Percentiles rank a stretch among this genome's conserved stretches.
Conservation (phyloP, 1,140 invertebrate species). For the Drosophila santomea region DNA sequence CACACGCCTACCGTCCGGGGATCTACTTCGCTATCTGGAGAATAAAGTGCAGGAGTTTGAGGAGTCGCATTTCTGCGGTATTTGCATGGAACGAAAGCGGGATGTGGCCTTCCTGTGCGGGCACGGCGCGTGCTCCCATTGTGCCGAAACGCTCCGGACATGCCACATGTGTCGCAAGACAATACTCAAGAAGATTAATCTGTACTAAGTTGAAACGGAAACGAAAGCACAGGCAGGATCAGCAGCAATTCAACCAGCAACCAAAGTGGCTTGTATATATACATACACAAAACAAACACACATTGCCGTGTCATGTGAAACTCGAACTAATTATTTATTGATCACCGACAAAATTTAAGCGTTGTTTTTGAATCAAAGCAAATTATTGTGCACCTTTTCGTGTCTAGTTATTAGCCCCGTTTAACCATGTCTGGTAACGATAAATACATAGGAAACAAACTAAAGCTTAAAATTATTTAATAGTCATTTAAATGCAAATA, state of each 20-base stretch:
- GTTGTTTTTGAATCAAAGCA: slow-evolving; percentile 42
- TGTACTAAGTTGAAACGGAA: slow-evolving; percentile 86
- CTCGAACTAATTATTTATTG: slow-evolving; percentile 72
- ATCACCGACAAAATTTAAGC: slow-evolving; percentile 51
- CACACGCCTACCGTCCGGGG: slow-evolving; percentile 86
- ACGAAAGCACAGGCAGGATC: slow-evolving; percentile 3
- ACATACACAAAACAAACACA: slow-evolving; percentile 41
- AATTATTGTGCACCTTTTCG: slow-evolving; percentile 50
- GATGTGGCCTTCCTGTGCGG: slow-evolving; percentile 96
- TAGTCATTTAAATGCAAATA: slow-evolving; percentile 59
- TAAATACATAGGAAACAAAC: slow-evolving; percentile 55
- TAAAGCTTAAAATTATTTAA: slow-evolving; percentile 65
- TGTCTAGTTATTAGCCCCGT: slow-evolving; percentile 74
- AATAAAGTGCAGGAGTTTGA: slow-evolving; percentile 95
- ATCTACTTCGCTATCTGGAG: slow-evolving; percentile 91
- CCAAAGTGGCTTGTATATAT: slow-evolving; percentile 82
- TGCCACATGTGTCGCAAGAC: slow-evolving; percentile 97
- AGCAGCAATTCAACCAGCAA: slow-evolving; percentile 53
- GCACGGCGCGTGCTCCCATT: slow-evolving; percentile 93
- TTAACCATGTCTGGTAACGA: slow-evolving; percentile 66
- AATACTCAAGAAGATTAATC: slow-evolving; percentile 94
- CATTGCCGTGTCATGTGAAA: slow-evolving; percentile 43
- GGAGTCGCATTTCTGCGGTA: slow-evolving; percentile 92
- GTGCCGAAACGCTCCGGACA: slow-evolving; percentile 91
- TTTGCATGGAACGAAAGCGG: slow-evolving; percentile 91